phyloP scores from a whole-genome alignment of 2,888 invertebrate species.

The Lycaena phlaeas region DNA sequence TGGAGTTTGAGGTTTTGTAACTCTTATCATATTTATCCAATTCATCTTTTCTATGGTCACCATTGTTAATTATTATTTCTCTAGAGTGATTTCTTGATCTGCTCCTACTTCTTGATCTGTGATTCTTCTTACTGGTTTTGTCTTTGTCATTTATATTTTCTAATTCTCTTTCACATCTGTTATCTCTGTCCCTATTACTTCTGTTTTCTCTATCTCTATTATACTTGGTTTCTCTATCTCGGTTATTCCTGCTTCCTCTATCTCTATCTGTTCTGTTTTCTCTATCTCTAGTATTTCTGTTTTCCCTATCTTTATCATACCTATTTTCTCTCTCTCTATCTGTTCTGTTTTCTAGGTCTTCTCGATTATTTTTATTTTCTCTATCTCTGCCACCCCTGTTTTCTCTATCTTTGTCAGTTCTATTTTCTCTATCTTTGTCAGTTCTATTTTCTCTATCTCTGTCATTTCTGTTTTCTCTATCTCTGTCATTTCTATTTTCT shows the following conservation, averaged over 20 bases:
- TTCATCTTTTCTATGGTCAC: slow-evolving; percentile 16
- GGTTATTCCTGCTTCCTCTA: slow-evolving; percentile 11
- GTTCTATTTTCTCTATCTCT: slow-evolving; percentile 14
- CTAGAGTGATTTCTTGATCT: slow-evolving; percentile 17
- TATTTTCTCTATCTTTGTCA: slow-evolving; percentile 10
- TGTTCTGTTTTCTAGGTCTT: too few species aligned
- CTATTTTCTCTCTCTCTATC: slow-evolving; percentile 15
- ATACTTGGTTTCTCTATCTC: slow-evolving; percentile 12
- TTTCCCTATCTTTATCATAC: slow-evolving; percentile 14
- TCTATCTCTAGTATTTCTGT: slow-evolving; percentile 10
- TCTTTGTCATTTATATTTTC: slow-evolving; percentile 7
- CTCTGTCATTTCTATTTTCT: slow-evolving; percentile 11
- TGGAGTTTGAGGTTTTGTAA: slow-evolving; percentile 9
- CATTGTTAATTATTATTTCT: slow-evolving; percentile 12
- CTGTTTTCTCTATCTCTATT: slow-evolving; percentile 20
- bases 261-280: background rate
- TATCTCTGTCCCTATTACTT: slow-evolving; percentile 12
- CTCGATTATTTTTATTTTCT: slow-evolving; percentile 20
- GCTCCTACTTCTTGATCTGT: slow-evolving; percentile 15
- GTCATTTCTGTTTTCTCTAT: slow-evolving; percentile 14
- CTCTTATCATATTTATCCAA: slow-evolving; percentile 14
- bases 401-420: background rate
- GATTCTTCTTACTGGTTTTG: slow-evolving; percentile 11
- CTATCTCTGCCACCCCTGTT: slow-evolving; percentile 14
- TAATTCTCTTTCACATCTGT: slow-evolving; percentile 9